A percentile compares a stretch with the other conserved stretches of the same genome.
phyloP scores from a whole-genome alignment of 2,888 invertebrate species.

The Amitus sp. region DNA sequence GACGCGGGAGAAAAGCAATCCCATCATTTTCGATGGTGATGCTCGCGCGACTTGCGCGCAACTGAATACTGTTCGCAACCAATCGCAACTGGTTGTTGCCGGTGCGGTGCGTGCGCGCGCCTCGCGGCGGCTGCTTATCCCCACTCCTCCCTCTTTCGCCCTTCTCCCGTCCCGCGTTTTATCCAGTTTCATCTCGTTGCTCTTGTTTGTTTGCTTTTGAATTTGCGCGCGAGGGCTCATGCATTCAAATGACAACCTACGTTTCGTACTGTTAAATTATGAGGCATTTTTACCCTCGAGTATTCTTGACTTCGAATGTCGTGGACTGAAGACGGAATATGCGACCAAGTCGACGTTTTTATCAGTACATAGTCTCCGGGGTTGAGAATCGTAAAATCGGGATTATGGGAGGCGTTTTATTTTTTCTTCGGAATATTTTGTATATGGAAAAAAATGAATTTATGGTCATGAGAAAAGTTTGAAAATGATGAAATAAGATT shows the following conservation, averaged over 20 bases:
- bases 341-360: background rate
- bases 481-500: too few species aligned
- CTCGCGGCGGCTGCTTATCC: slow-evolving; percentile 30
- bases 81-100: too few species aligned
- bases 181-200: slow-evolving; percentile 18
- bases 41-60: too few species aligned
- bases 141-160: slow-evolving; percentile 25
- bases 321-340: background rate
- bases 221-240: slow-evolving; percentile 32
- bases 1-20: too few species aligned
- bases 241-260: slow-evolving; percentile 28
- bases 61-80: too few species aligned
- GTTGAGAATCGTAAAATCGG: too few species aligned
- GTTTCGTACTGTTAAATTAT: slow-evolving; percentile 10
- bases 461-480: too few species aligned
- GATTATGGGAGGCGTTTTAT: too few species aligned
- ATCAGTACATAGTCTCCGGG: too few species aligned
- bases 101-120: slow-evolving; percentile 31
- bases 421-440: too few species aligned
- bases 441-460: too few species aligned
- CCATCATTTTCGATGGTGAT: too few species aligned
- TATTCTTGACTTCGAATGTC: background rate
- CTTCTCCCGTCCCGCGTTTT: slow-evolving; percentile 14
- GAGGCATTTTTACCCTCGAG: background rate
- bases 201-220: slow-evolving; percentile 31